Evolutionary conservation across 2,888 invertebrate genomes (phyloP).

Genomic region (Acanthosepion esculentum): DNA sequence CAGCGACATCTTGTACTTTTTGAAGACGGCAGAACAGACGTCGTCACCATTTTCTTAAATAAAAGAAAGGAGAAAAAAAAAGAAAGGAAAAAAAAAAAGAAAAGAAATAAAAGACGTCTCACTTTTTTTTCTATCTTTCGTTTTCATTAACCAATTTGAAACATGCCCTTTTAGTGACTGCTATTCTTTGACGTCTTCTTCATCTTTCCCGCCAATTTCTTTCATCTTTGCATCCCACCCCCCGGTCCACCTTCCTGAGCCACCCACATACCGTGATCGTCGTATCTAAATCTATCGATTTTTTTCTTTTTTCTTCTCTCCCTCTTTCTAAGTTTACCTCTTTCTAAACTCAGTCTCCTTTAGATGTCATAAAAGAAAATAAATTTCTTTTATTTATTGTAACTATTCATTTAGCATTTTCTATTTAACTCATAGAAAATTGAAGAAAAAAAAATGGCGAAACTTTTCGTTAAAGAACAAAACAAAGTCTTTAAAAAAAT

Average conservation of each 20-base stretch:
- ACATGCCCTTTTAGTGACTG: conserved; percentile 33
- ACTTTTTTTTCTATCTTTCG: not conserved
- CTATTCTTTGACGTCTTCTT: not conserved
- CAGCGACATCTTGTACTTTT: not conserved
- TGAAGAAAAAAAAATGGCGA: conserved; percentile 13
- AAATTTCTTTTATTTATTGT: not conserved
- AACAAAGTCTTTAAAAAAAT: not conserved
- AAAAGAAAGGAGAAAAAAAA: not conserved
- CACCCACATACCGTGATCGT: not conserved
- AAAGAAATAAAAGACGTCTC: not conserved
- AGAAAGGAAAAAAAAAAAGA: not conserved
- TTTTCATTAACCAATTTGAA: conserved; percentile 33
- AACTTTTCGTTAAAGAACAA: not conserved
- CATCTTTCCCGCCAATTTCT: not conserved
- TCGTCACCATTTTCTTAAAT: not conserved
- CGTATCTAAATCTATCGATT: not conserved
- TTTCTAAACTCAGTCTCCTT: not conserved
- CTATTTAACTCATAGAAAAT: not conserved
- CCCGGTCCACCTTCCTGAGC: not conserved
- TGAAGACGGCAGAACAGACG: not conserved
- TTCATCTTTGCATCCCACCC: not conserved
- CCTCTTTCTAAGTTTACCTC: not conserved
- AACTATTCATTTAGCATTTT: not conserved
- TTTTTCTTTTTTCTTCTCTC: not conserved
- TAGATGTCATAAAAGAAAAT: not conserved